Conservation (phyloP, 2,888 invertebrate genomes). For the Eupeodes luniger region DNA sequence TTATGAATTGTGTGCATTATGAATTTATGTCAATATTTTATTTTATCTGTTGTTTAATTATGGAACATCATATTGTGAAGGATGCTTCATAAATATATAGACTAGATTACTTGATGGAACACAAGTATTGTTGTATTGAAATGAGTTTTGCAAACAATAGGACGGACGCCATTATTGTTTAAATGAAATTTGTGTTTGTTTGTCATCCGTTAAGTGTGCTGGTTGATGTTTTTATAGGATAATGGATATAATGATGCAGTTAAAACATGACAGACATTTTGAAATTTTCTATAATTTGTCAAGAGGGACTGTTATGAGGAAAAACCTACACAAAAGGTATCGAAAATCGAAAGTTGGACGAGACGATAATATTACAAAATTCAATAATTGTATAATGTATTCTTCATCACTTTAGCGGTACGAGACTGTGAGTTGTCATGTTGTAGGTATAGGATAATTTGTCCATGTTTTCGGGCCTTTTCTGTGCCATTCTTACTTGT, state of each 20-base stretch:
- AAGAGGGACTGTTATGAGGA: not conserved
- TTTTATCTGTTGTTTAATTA: slow-evolving; percentile 75
- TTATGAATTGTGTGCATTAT: slow-evolving; percentile 46
- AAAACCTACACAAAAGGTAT: too few relatives aligned
- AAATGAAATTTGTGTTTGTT: slow-evolving; percentile 52
- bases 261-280: slow-evolving; percentile 64
- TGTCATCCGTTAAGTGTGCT: slow-evolving; percentile 63
- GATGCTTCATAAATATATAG: slow-evolving; percentile 23
- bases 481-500: too few relatives aligned
- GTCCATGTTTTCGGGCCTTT: too few relatives aligned
- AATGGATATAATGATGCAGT: slow-evolving; percentile 18
- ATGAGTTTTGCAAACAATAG: slow-evolving; percentile 71
- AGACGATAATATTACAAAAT: too few relatives aligned
- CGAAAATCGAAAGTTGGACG: too few relatives aligned
- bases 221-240: slow-evolving; percentile 24
- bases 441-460: too few relatives aligned
- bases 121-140: slow-evolving; percentile 28
- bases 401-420: too few relatives aligned
- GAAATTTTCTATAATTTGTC: slow-evolving; percentile 23
- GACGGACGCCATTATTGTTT: slow-evolving; percentile 71
- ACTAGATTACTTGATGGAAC: not conserved
- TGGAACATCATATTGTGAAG: slow-evolving; percentile 36
- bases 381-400: too few relatives aligned
- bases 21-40: slow-evolving; percentile 74
- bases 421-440: too few relatives aligned